Evolutionary conservation across 2,113 vertebrate species (phyloP).

Genomic region (Anolis sagrei): DNA sequence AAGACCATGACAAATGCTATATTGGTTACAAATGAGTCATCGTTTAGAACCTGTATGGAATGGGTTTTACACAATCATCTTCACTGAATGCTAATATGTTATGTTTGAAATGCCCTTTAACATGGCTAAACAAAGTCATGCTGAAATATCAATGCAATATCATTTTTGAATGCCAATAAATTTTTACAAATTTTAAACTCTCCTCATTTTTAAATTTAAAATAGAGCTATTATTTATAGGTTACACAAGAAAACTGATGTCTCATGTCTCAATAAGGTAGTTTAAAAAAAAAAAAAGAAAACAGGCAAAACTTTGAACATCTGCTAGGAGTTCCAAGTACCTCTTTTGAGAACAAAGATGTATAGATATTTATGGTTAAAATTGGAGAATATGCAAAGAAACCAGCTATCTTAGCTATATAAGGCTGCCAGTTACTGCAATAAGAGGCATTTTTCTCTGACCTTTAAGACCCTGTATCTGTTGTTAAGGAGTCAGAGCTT

Average conservation of each 20-base stretch:
- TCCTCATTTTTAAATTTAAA: not conserved
- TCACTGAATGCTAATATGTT: not conserved
- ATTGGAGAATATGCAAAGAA: not conserved
- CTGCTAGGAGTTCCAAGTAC: no score
- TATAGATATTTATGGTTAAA: not conserved
- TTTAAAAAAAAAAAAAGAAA: not conserved
- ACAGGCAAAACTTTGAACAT: no score
- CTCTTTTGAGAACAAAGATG: no score
- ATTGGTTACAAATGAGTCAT: constrained; percentile 1
- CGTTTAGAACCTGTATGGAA: not conserved
- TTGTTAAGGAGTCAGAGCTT: not conserved
- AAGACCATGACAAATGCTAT: not conserved
- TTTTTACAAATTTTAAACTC: not conserved
- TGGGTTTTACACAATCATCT: not conserved
- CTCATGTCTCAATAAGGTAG: not conserved
- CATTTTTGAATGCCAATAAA: not conserved
- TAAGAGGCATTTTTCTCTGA: not conserved
- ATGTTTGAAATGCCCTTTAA: not conserved
- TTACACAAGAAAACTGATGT: not conserved
- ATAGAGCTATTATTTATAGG: not conserved
- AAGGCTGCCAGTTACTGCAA: not conserved
- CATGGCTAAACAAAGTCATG: not conserved
- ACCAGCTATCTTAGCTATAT: not conserved
- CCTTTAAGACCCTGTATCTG: not conserved
- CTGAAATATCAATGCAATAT: not conserved